Evolutionary conservation across 2,113 vertebrate species (phyloP).

Genomic region (Eubucco bourcierii): DNA sequence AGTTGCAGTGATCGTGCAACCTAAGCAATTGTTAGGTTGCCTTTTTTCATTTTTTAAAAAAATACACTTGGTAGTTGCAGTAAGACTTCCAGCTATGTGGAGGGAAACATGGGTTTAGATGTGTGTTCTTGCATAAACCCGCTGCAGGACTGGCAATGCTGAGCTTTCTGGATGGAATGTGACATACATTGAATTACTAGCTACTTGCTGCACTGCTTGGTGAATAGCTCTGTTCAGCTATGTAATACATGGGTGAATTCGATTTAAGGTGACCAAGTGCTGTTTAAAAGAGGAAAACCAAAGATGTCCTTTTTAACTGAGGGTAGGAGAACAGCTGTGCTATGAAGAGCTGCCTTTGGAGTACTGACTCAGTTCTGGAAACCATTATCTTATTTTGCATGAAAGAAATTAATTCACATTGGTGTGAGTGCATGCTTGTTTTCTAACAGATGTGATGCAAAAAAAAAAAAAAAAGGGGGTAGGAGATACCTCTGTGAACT

Average conservation of each 20-base stretch:
- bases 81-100: background rate
- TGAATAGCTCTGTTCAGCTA: background rate
- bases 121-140: background rate
- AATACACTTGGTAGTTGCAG: background rate
- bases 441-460: background rate
- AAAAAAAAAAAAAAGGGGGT: no score
- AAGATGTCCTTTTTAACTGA: background rate
- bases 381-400: background rate
- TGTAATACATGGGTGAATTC: background rate
- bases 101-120: background rate
- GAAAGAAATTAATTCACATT: background rate
- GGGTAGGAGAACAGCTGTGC: background rate
- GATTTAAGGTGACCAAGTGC: background rate
- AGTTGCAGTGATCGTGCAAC: background rate
- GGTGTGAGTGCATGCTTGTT: background rate
- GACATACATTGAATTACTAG: background rate
- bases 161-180: background rate
- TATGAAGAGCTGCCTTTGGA: background rate
- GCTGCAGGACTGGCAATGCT: background rate
- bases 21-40: background rate
- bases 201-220: background rate
- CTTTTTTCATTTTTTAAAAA: background rate
- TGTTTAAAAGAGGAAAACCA: background rate
- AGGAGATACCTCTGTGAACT: background rate
- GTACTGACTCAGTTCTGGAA: background rate